Percentiles rank a stretch among this genome's conserved stretches.
Evolutionary conservation across 2,888 invertebrate genomes (phyloP).

Genomic region (Magallana nippona): DNA sequence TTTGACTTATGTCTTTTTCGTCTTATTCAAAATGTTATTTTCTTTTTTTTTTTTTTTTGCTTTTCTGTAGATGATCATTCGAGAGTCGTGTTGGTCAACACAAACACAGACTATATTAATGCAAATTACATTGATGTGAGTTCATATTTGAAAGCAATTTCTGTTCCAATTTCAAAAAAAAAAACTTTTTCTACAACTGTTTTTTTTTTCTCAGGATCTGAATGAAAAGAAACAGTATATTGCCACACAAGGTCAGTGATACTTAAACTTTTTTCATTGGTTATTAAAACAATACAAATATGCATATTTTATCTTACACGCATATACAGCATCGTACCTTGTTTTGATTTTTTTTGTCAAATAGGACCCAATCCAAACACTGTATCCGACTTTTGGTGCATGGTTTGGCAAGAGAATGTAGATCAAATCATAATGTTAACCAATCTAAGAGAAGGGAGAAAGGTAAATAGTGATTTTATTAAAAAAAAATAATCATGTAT

Average conservation of each 20-base stretch:
- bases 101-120: neutral
- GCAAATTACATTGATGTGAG: neutral
- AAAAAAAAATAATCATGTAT: no score
- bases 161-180: neutral
- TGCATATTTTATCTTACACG: no score
- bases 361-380: neutral
- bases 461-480: neutral
- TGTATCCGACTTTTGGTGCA: neutral
- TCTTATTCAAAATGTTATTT: no score
- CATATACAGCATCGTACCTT: no score
- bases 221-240: neutral
- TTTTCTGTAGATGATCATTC: neutral
- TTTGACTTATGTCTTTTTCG: no score
- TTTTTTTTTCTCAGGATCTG: neutral
- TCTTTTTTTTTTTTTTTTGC: no score
- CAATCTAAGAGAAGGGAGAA: neutral
- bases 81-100: neutral
- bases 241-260: neutral
- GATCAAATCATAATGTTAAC: neutral
- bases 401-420: neutral
- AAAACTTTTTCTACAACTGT: no score
- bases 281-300: no score
- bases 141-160: neutral
- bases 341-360: neutral
- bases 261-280: no score